phyloP scores from a whole-genome alignment of 2,888 invertebrate genomes.

The Ptychoptera contaminata region DNA sequence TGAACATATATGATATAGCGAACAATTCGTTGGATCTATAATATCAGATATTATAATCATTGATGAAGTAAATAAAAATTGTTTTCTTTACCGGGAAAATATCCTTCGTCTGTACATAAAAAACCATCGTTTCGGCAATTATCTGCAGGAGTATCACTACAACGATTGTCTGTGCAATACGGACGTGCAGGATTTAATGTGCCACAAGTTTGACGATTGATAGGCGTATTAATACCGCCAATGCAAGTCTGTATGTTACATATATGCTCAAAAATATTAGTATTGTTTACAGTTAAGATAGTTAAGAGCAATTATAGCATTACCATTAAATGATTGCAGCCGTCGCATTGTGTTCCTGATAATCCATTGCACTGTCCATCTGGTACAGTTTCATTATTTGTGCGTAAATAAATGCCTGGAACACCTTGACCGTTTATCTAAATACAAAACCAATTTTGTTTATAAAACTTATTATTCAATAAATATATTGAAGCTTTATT shows the following conservation, averaged over 20 bases:
- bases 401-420: too few relatives aligned
- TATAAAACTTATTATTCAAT: too few relatives aligned
- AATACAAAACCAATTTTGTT: too few relatives aligned
- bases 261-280: too few relatives aligned
- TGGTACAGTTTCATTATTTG: too few relatives aligned
- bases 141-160: not conserved
- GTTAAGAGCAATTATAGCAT: not conserved
- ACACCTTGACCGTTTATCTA: too few relatives aligned
- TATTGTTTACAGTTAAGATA: too few relatives aligned
- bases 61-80: too few relatives aligned
- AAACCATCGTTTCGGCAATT: not conserved
- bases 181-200: not conserved
- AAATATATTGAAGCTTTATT: too few relatives aligned
- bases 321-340: slow-evolving; percentile 1
- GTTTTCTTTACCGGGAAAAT: slow-evolving; percentile 6
- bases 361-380: too few relatives aligned
- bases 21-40: slow-evolving; percentile 7
- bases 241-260: too few relatives aligned
- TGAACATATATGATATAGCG: slow-evolving; percentile 8
- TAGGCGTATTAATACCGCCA: not conserved
- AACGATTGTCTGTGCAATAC: not conserved
- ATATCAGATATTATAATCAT: too few relatives aligned
- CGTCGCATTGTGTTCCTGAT: slow-evolving; percentile 1
- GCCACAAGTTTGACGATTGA: slow-evolving; percentile 1
- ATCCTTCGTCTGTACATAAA: slow-evolving; percentile 30